Evolutionary conservation across 2,113 vertebrate genomes (phyloP), one percentile per base, ranked within the genome.

Genomic region (Erythrolamprus reginae): DNA sequence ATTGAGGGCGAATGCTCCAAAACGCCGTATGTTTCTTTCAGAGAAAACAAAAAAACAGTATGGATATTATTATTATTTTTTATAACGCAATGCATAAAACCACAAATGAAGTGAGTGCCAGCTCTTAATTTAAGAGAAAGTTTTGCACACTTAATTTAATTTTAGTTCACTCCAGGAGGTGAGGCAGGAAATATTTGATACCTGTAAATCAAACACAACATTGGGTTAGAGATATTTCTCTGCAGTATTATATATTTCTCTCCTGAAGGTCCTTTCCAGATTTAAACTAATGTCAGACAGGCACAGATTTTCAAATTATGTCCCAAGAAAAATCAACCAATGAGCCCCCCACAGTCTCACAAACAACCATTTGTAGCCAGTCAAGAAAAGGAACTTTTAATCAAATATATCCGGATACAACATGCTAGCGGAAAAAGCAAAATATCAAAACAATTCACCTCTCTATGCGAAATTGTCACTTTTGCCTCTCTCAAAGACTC

Each of bases 61-160:
- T 47, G 17, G 89, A 4, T 77, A 42, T 42, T 42, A 77, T 77
- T n/a, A n/a, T n/a, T n/a, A n/a, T 38, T 42, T 77, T 77, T 77
- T 42, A 42, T 42, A 77, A 19, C 21, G 65, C 17, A 1, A 38
- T 52, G 56, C 53, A 3, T 87, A 94, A 95, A 93, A 24, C 87
- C 19, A 26, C 91, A 84, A 91, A 50, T 28, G 6, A 88, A n/a
- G 5, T 84, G 56, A 91, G 70, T 7, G 8, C 91, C 83, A 92
- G 84, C 65, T 88, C 84, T 92, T 95, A 95, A 92, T 92, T 93
- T 92, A 53, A 84, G 77, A 95, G 51, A n/a, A 82, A 53, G 0
- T 55, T 95, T 90, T 92, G 92, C 89, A 91, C 38, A 94, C 93
- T 93, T 48, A 84, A 51, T 89, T 88, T 89, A 92, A 92, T 94